phyloP scores from a whole-genome alignment of 2,113 vertebrate species.

The Mandrillus leucophaeus region DNA sequence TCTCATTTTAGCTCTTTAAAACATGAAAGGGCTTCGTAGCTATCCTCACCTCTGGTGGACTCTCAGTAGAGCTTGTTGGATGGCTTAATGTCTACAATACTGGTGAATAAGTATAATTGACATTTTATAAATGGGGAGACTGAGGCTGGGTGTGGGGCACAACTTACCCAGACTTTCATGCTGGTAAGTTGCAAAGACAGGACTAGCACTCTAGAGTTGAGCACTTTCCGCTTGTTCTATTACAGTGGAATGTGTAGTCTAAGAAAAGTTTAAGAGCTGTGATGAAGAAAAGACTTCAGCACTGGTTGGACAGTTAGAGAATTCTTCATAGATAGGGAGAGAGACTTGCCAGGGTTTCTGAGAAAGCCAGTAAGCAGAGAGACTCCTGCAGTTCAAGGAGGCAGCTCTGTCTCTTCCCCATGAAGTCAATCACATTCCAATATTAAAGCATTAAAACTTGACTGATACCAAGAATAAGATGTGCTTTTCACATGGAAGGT shows the following conservation, averaged over 20 bases:
- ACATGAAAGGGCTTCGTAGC: not conserved
- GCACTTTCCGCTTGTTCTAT: rapidly evolving
- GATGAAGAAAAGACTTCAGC: not conserved
- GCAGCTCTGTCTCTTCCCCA: not conserved
- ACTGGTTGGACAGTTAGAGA: not conserved
- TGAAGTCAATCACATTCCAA: not conserved
- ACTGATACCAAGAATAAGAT: not conserved
- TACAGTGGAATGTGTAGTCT: rapidly evolving
- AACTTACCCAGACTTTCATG: not conserved
- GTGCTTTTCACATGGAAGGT: not conserved
- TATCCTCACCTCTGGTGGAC: not conserved
- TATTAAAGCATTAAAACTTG: not conserved
- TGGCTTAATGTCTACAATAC: not conserved
- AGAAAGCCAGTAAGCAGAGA: not conserved
- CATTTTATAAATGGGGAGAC: not conserved
- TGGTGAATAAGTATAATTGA: not conserved
- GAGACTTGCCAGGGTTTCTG: not conserved
- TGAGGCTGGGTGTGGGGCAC: not conserved
- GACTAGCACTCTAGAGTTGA: not conserved
- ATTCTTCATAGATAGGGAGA: not conserved
- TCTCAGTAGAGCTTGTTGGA: not conserved
- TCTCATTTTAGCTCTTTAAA: not conserved
- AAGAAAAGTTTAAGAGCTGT: not conserved
- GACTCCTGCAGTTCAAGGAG: not conserved
- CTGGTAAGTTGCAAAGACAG: not conserved